Percentiles rank a stretch among this genome's conserved stretches.
These are phyloP conservation scores for silkworm (Bombyx mori) DNA, from an alignment of 1,140 invertebrate genomes.

Conservation along the genomic window ASM3026992v2 NC_085124.1:15773001-15773500, in stretches of 20 bases:
- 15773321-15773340: slow-evolving; percentile 78
- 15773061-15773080: slow-evolving; percentile 77
- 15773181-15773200: slow-evolving; percentile 77
- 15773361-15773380: slow-evolving; percentile 78
- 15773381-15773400: slow-evolving; percentile 77
- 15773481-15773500: slow-evolving; percentile 77
- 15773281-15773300: slow-evolving; percentile 76
- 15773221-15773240: slow-evolving; percentile 81
- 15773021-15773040: slow-evolving; percentile 79
- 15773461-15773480: slow-evolving; percentile 78
- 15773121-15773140: slow-evolving; percentile 79
- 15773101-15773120: slow-evolving; percentile 77
- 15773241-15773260: slow-evolving; percentile 75
- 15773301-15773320: slow-evolving; percentile 78
- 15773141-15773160: slow-evolving; percentile 82
- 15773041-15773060: slow-evolving; percentile 78
- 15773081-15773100: slow-evolving; percentile 81
- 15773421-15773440: slow-evolving; percentile 78
- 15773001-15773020: slow-evolving; percentile 78
- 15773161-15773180: slow-evolving; percentile 76
- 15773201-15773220: slow-evolving; percentile 83
- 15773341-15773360: slow-evolving; percentile 79
- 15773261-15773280: slow-evolving; percentile 79
- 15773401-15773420: slow-evolving; percentile 75
- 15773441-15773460: slow-evolving; percentile 77